Conservation (phyloP, 2,888 invertebrate genomes). For the Callosobruchus maculatus region DNA sequence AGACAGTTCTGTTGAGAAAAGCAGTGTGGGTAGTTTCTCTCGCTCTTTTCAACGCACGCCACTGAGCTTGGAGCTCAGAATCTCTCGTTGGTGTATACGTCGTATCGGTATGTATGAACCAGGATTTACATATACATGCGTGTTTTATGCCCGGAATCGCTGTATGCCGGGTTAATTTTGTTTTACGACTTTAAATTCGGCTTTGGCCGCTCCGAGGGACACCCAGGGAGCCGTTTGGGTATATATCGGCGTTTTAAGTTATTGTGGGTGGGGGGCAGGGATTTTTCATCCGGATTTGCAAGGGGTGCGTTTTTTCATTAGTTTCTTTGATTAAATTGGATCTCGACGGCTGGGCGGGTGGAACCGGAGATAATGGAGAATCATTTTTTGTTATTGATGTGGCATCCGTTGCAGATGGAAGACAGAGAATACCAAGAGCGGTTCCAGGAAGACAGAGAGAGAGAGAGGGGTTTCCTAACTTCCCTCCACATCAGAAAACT, state of each 20-base stretch:
- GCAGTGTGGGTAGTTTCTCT: too few species aligned
- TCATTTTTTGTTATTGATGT: not conserved
- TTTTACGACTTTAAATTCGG: conserved; percentile 33
- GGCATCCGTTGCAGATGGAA: not conserved
- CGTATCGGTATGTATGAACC: conserved; percentile 44
- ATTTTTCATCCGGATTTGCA: not conserved
- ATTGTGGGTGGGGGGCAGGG: not conserved
- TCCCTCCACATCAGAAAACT: too few species aligned
- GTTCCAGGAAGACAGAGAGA: too few species aligned
- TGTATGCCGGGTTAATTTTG: conserved; percentile 42
- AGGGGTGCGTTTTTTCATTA: not conserved
- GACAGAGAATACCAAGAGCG: not conserved
- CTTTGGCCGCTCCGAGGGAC: conserved; percentile 18
- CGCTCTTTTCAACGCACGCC: not conserved
- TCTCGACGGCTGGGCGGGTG: not conserved
- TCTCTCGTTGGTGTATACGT: conserved; percentile 4
- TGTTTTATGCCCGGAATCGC: conserved; percentile 42
- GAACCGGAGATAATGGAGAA: not conserved
- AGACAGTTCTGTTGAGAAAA: too few species aligned
- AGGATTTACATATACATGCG: conserved; percentile 49
- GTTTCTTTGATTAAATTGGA: not conserved
- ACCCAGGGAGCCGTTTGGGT: conserved; percentile 22
- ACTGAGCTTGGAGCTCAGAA: not conserved
- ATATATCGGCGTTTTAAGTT: conserved; percentile 16
- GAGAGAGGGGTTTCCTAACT: too few species aligned